These are phyloP conservation scores for Chascanopsetta lugubris DNA, from an alignment of 2,113 vertebrate species.

Conservation along the genomic window DNA sequence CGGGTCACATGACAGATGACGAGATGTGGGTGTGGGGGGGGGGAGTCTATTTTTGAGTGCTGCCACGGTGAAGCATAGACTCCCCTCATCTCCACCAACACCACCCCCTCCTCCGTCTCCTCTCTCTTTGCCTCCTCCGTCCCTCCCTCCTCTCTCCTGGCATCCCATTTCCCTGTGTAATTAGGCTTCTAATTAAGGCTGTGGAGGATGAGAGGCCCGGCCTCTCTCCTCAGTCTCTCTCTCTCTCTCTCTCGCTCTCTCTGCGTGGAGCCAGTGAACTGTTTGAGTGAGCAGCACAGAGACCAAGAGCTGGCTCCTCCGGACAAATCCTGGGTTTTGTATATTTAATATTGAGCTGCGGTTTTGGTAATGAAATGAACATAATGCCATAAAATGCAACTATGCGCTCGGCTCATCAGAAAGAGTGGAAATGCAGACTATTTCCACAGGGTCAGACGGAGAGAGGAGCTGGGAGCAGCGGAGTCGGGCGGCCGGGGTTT, in stretches of 20 bases:
- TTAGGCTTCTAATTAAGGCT: slow-evolving; percentile 75
- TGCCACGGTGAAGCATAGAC: slow-evolving; percentile 47
- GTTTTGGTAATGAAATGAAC: slow-evolving; percentile 21
- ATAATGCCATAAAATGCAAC: slow-evolving; percentile 23
- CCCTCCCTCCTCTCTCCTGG: slow-evolving; percentile 54
- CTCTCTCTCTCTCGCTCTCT: slow-evolving; percentile 13
- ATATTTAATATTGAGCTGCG: slow-evolving; percentile 11
- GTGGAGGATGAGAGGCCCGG: slow-evolving; percentile 62
- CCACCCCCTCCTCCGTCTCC: slow-evolving; percentile 18
- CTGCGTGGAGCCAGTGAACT: slow-evolving; percentile 32
- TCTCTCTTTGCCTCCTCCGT: slow-evolving; percentile 34
- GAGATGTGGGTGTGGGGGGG: slow-evolving; percentile 13
- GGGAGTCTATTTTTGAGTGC: slow-evolving; percentile 60
- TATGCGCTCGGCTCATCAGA: neutral
- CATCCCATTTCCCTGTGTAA: slow-evolving; percentile 71
- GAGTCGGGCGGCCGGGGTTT: slow-evolving; percentile 8
- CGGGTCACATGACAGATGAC: slow-evolving; percentile 49
- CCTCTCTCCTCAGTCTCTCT: slow-evolving; percentile 34
- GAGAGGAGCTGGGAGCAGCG: slow-evolving; percentile 5
- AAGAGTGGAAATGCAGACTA: neutral
- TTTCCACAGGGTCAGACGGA: slow-evolving; percentile 13
- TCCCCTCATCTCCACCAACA: neutral
- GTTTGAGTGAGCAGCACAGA: slow-evolving; percentile 38
- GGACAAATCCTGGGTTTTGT: slow-evolving; percentile 19
- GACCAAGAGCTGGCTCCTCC: slow-evolving; percentile 4